Base-by-base conservation (phyloP, 2,797 vertebrate species). In the Diglossa cyanea region DNA sequence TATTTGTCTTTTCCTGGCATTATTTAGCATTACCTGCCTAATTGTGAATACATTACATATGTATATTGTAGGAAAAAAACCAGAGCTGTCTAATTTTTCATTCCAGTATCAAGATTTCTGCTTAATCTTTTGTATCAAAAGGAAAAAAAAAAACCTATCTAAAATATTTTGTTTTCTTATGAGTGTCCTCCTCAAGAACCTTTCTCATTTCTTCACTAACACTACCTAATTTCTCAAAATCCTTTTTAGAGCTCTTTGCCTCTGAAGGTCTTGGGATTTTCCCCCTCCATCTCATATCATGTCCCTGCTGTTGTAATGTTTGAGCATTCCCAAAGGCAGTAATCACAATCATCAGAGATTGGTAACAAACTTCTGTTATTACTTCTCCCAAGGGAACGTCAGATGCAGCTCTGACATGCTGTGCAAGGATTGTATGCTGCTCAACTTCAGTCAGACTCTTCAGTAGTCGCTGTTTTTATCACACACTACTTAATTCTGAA, bases 211-310 rank as follows among this genome's bases (percentile, higher is more conserved):
- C 7, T 73, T 76, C 9, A n/a, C 24, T 58, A 35, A 47, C 3
- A 15, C 9, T 50, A 23, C 4, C 2, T 37, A 48, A 78, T 72
- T 87, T 85, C 50, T 74, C 30, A 6, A 10, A 75, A 60, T 57
- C 3, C 5, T 35, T 87, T 85, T 48, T 50, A 54, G 14, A 84
- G 3, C 6, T 45, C 14, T 72, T 90, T 19, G 5, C 7, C 6
- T 74, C 63, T 53, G 21, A 54, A 82, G 7, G 5, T 60, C 13
- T n/a, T 5, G 19, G 3, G 1, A 0, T 6, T 10, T 23, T 48
- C 20, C 21, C 25, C 14, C 31, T 75, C 10, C 2, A 31, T 53
- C 44, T 84, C 39, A 17, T n/a, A 37, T 63, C 8, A 15, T 53
- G 33, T 82, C 11, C 35, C 15, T 61, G 54, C 24, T 58, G 33